Percentiles rank a stretch among this genome's conserved stretches.
These are phyloP conservation scores for Limenitis camilla DNA, from an alignment of 2,888 invertebrate genomes.

Conservation along the genomic window DNA sequence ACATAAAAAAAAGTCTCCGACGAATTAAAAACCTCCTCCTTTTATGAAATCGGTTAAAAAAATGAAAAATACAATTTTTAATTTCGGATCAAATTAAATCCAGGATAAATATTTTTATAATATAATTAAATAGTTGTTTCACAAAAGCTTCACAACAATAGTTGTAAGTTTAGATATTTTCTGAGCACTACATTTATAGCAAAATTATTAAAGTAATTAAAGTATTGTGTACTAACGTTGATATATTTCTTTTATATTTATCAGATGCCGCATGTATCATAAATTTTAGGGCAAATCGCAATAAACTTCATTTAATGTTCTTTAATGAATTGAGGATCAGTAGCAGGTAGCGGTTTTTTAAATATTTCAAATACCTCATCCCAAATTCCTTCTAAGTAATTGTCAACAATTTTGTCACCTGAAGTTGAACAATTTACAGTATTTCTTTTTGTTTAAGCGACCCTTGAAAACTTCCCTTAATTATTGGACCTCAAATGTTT, in stretches of 20 bases:
- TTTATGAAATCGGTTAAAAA: too few relatives aligned
- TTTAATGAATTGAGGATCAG: conserved; percentile 66
- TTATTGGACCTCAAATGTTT: conserved; percentile 1
- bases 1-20: too few relatives aligned
- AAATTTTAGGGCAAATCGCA: conserved; percentile 46
- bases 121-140: too few relatives aligned
- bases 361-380: conserved; percentile 46
- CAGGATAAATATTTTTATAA: too few relatives aligned
- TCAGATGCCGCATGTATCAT: conserved; percentile 47
- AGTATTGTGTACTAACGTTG: background rate
- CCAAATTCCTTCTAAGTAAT: conserved; percentile 4
- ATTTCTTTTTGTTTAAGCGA: conserved; percentile 4
- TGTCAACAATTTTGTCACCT: conserved; percentile 34
- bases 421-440: conserved; percentile 8
- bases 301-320: conserved; percentile 63
- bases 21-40: too few relatives aligned
- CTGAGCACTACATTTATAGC: background rate
- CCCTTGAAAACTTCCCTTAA: conserved; percentile 13
- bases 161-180: too few relatives aligned
- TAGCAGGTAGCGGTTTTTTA: conserved; percentile 54
- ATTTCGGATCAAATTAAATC: too few relatives aligned
- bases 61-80: too few relatives aligned
- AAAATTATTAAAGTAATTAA: background rate
- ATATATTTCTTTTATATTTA: conserved; percentile 51
- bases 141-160: too few relatives aligned